phyloP scores from a whole-genome alignment of 37 sponge, comb jelly and placozoan species.

The Diacarnus erythraeanus region DNA sequence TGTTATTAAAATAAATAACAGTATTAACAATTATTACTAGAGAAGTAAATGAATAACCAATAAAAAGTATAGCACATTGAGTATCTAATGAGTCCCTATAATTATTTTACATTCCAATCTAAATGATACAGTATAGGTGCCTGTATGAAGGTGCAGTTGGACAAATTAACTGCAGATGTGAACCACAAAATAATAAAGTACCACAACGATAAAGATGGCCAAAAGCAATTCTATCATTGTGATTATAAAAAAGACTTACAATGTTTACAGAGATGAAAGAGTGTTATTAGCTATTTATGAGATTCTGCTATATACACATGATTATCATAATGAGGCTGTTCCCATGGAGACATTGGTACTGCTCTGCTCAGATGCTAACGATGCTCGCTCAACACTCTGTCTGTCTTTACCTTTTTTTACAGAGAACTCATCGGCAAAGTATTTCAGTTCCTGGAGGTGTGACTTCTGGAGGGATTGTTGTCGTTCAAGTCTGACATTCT shows the following conservation, averaged over 20 bases:
- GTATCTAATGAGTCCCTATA: no score
- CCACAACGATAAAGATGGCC: no score
- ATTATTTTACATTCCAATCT: no score
- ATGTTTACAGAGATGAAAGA: background rate
- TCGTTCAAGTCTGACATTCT: slow-evolving; percentile 76
- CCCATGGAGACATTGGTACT: slow-evolving; percentile 45
- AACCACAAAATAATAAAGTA: no score
- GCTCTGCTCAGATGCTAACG: slow-evolving; percentile 46
- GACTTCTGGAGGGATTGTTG: slow-evolving; percentile 79
- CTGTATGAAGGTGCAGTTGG: no score
- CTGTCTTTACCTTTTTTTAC: slow-evolving; percentile 20
- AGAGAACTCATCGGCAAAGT: slow-evolving; percentile 66
- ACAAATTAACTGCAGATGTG: no score
- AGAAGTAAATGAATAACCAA: no score
- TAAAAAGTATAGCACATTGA: no score
- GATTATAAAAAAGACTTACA: background rate
- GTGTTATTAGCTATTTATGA: background rate
- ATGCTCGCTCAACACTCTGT: slow-evolving; percentile 17
- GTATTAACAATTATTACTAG: no score
- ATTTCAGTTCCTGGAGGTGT: slow-evolving; percentile 75
- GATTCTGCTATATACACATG: background rate
- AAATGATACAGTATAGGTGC: no score
- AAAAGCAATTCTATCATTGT: no score
- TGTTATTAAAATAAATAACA: no score
- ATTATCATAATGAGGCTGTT: slow-evolving; percentile 36